Conservation (phyloP, 2,888 invertebrate genomes). For the Andrena marginata region DNA sequence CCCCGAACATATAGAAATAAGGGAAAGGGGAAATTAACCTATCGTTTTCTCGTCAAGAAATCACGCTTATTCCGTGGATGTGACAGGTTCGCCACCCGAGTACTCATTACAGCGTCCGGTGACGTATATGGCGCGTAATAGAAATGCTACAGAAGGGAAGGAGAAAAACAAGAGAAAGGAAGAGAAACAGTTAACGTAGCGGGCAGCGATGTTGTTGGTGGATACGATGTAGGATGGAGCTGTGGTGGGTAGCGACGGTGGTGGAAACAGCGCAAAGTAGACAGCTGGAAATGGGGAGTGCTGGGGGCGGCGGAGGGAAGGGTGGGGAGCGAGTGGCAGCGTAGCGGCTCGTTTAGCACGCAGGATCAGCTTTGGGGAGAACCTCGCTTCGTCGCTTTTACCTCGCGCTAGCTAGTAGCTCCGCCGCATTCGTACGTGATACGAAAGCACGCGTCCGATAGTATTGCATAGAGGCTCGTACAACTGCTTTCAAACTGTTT, state of each 20-base stretch:
- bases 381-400: constrained; percentile 67
- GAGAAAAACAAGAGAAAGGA: background rate
- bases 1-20: too few relatives aligned
- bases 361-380: constrained; percentile 78
- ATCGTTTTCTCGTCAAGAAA: constrained; percentile 7
- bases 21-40: too few relatives aligned
- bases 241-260: constrained; percentile 55
- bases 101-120: background rate
- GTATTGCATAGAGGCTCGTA: constrained; percentile 32
- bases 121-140: constrained; percentile 9
- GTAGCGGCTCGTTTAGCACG: constrained; percentile 81
- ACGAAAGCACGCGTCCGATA: constrained; percentile 58
- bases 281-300: constrained; percentile 3
- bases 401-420: constrained; percentile 69
- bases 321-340: constrained; percentile 49
- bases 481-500: constrained; percentile 1
- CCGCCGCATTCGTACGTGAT: constrained; percentile 70
- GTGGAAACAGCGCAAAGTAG: constrained; percentile 52
- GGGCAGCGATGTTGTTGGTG: constrained; percentile 45
- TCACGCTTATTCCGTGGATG: background rate
- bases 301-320: constrained; percentile 3
- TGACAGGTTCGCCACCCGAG: background rate
- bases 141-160: background rate
- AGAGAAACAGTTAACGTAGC: constrained; percentile 32
- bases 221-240: constrained; percentile 55